Evolutionary conservation across 23 tunicate species (phyloP), one percentile per base, ranked within the genome.

Genomic region (Halocynthia aurantium): DNA sequence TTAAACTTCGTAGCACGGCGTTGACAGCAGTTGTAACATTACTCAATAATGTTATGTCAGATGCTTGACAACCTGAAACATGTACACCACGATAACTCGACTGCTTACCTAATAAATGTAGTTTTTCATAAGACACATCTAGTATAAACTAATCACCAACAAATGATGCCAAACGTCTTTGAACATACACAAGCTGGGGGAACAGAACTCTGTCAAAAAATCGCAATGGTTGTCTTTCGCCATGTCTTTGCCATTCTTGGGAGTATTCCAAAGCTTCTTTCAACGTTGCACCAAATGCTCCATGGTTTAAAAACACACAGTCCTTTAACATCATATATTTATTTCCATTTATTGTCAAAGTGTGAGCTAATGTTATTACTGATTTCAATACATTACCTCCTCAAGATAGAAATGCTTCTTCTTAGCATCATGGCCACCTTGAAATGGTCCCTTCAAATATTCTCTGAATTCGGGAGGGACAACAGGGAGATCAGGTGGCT

Each of bases 21-120:
- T 91, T 91, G 66, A 86, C 85, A 61, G 91, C 97, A 44, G 77
- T 71, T 19, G 97, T 91, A 55, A 86, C 90, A 85, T 91, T 91
- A 81, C 81, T 84, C 61, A 81, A 72, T 76, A 91, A 81, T 9
- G 72, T 72, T 62, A 91, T 69, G 52, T 91, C 97, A 53, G 86
- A 71, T 11, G 86, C 82, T 61, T 76, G 81, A 57, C 90, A 85
- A 44, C 96, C 86, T 70, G 19, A 22, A 68, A 58, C n/a, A 58
- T 58, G 15, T 58, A n/a, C 15, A 58, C 63, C n/a, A n/a, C 4
- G 1, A 58, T 58, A 58, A 58, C n/a, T 58, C 4, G 63, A n/a
- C 63, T 13, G 63, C 4, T 0, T n/a, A 58, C 63, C n/a, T 5
- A 58, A n/a, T n/a, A n/a, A 58, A 58, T 58, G 15, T 58, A 13